Percentiles rank a stretch among this genome's conserved stretches.
Conservation (phyloP, 2,888 invertebrate genomes). For the Orchestes rusci region DNA sequence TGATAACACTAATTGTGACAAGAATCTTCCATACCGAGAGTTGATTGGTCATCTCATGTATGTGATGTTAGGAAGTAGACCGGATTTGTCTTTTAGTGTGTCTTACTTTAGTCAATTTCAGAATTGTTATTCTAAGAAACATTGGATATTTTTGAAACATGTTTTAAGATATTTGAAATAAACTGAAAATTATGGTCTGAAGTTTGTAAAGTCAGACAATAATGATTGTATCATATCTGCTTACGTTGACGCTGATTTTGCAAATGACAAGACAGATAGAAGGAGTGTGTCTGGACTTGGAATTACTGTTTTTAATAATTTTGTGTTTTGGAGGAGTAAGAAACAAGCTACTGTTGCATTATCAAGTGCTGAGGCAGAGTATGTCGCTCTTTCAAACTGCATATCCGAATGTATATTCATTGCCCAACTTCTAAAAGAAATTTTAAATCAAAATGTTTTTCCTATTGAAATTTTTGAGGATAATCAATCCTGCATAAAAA, state of each 20-base stretch:
- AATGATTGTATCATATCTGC: not conserved
- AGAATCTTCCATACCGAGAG: not conserved
- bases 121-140: slow-evolving; percentile 4
- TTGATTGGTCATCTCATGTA: slow-evolving; percentile 22
- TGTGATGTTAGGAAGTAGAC: slow-evolving; percentile 19
- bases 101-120: slow-evolving; percentile 22
- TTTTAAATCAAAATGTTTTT: not conserved
- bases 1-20: not conserved
- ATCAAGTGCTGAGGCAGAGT: not conserved
- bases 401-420: not conserved
- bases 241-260: not conserved
- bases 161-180: slow-evolving; percentile 15
- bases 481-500: not conserved
- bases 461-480: not conserved
- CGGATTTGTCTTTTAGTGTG: slow-evolving; percentile 21
- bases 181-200: slow-evolving; percentile 7
- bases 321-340: not conserved
- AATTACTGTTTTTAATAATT: not conserved
- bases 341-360: not conserved
- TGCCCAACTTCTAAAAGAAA: not conserved
- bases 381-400: not conserved
- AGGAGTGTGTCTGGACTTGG: not conserved
- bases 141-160: slow-evolving; percentile 10
- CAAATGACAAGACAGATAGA: not conserved
- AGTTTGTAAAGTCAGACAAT: not conserved